These are phyloP conservation scores for Drosophila prosaltans DNA, from an alignment of 1,140 invertebrate species.

Conservation along the genomic window DNA sequence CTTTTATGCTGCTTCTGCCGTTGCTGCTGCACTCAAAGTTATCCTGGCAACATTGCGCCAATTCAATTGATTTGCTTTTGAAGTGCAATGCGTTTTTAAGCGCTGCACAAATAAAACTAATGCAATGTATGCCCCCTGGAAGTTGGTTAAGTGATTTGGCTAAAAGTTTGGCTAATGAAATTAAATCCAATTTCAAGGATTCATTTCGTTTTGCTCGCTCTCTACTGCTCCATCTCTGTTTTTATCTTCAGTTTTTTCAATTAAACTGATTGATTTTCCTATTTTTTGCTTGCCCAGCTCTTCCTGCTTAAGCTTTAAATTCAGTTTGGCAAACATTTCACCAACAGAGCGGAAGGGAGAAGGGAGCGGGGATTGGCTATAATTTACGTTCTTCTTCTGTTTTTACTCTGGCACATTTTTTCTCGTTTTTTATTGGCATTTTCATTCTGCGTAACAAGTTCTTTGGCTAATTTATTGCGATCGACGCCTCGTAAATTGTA, in stretches of 20 bases:
- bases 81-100: constrained; percentile 64
- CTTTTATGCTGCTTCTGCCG: constrained; percentile 42
- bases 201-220: background rate
- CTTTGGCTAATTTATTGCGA: constrained; percentile 66
- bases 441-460: constrained; percentile 69
- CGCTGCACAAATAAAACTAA: constrained; percentile 67
- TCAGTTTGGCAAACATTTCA: constrained; percentile 9
- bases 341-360: background rate
- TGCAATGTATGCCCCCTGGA: constrained; percentile 52
- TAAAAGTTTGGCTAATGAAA: constrained; percentile 37
- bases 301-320: constrained; percentile 17
- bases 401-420: constrained; percentile 46
- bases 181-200: constrained; percentile 21
- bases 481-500: constrained; percentile 60
- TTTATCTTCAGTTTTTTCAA: constrained; percentile 30
- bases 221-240: background rate
- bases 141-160: constrained; percentile 52
- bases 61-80: constrained; percentile 68
- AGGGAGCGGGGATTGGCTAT: constrained; percentile 17
- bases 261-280: constrained; percentile 60
- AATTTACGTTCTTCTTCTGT: constrained; percentile 58
- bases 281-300: constrained; percentile 3
- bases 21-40: constrained; percentile 48
- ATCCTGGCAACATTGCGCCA: constrained; percentile 57
- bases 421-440: constrained; percentile 67